These are phyloP conservation scores for Andrena marginata DNA, from an alignment of 2,888 invertebrate species.

Conservation along the genomic window DNA sequence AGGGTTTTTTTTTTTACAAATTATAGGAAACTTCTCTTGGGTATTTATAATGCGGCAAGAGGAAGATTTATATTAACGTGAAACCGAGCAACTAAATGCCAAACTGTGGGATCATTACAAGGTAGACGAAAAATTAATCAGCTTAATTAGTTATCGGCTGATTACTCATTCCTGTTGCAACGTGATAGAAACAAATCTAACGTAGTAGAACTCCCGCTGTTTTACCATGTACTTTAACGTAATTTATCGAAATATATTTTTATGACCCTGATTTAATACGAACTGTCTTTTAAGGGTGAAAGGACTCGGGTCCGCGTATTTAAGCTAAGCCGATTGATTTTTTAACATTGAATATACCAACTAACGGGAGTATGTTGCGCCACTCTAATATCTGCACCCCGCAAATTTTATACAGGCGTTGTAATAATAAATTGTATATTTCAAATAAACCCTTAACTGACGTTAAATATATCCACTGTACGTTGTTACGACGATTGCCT, in stretches of 20 bases:
- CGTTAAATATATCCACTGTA: constrained; percentile 41
- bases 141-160: constrained; percentile 31
- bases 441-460: constrained; percentile 69
- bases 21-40: constrained; percentile 7
- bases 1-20: constrained; percentile 6
- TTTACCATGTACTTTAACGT: constrained; percentile 49
- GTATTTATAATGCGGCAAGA: constrained; percentile 32
- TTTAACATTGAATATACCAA: constrained; percentile 42
- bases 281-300: constrained; percentile 29
- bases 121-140: constrained; percentile 29
- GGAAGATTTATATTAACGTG: constrained; percentile 9
- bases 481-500: neutral
- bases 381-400: constrained; percentile 43
- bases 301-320: constrained; percentile 25
- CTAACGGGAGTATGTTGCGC: constrained; percentile 31
- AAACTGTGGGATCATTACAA: constrained; percentile 59
- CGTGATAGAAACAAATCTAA: constrained; percentile 33
- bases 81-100: constrained; percentile 45
- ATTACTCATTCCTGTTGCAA: constrained; percentile 58
- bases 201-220: constrained; percentile 34
- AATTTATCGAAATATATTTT: constrained; percentile 59
- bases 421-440: constrained; percentile 65
- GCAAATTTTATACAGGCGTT: constrained; percentile 72
- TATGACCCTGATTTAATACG: constrained; percentile 42
- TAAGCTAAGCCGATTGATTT: constrained; percentile 52